A percentile compares a stretch with the other conserved stretches of the same genome.
phyloP scores from a whole-genome alignment of 2,797 vertebrate genomes.

The Taeniopygia guttata region DNA sequence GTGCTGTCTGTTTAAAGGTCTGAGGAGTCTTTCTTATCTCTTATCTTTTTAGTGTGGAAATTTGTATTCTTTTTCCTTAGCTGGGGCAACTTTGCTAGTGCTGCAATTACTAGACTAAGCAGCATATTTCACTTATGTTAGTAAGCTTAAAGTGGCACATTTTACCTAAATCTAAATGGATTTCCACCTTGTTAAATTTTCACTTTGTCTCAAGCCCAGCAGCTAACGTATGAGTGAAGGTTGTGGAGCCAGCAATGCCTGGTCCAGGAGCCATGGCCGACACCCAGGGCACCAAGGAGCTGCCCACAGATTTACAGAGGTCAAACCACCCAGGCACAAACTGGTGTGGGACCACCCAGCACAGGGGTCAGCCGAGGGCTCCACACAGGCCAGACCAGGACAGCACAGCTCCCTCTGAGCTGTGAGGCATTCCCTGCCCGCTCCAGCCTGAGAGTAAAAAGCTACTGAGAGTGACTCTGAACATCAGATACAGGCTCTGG shows the following conservation, averaged over 20 bases:
- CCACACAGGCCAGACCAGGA: neutral
- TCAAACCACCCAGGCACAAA: neutral
- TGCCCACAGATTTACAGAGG: neutral
- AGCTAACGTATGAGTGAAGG: rapidly evolving
- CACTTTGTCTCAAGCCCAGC: neutral
- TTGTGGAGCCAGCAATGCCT: neutral
- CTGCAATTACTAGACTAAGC: too few relatives aligned
- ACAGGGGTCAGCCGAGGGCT: neutral
- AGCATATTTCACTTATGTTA: too few relatives aligned
- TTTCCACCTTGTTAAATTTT: too few relatives aligned
- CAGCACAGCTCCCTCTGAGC: neutral
- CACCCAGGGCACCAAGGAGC: neutral
- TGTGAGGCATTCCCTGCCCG: neutral
- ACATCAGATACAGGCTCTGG: neutral
- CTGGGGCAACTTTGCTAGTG: too few relatives aligned
- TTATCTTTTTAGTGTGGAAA: too few relatives aligned
- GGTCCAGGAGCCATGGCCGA: neutral
- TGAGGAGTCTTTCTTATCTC: too few relatives aligned
- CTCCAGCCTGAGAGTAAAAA: neutral
- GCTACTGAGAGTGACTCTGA: neutral
- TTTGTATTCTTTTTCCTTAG: too few relatives aligned
- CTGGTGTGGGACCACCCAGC: rapidly evolving
- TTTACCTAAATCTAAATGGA: too few relatives aligned
- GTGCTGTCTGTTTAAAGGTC: too few relatives aligned
- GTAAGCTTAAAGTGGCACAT: too few relatives aligned